Evolutionary conservation across 2,888 invertebrate species (phyloP).

Genomic region (Arctia plantaginis): DNA sequence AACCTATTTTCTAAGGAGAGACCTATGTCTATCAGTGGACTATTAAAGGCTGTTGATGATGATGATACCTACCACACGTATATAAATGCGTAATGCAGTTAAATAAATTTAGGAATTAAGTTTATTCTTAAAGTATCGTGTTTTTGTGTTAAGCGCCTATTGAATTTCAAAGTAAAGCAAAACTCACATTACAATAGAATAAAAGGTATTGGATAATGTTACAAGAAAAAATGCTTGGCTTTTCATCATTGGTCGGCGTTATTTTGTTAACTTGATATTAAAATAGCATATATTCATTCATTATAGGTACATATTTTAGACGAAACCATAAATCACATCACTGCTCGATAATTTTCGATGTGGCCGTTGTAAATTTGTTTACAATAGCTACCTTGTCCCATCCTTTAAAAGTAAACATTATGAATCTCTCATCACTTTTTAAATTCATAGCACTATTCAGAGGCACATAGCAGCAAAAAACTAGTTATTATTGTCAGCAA

Average conservation of each 20-base stretch:
- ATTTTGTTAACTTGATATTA: constrained; percentile 26
- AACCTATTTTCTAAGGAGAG: too few relatives aligned
- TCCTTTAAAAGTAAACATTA: constrained; percentile 34
- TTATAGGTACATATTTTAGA: background rate
- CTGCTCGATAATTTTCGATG: constrained; percentile 24
- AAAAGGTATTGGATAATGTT: constrained; percentile 53
- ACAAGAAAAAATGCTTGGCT: constrained; percentile 40
- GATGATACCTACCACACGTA: too few relatives aligned
- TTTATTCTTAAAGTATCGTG: constrained; percentile 56
- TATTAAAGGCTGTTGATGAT: too few relatives aligned
- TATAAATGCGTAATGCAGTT: background rate
- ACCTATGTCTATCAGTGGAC: too few relatives aligned
- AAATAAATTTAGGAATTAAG: background rate
- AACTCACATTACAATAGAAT: constrained; percentile 60
- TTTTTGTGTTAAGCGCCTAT: constrained; percentile 60
- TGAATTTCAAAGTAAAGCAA: constrained; percentile 60
- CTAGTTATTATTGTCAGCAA: background rate
- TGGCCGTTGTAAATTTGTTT: constrained; percentile 36
- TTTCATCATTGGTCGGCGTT: constrained; percentile 30
- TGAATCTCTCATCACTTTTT: constrained; percentile 45
- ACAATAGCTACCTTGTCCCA: constrained; percentile 37
- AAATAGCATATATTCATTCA: background rate
- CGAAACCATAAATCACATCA: constrained; percentile 33
- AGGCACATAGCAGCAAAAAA: background rate
- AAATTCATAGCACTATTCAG: constrained; percentile 35